phyloP scores from a whole-genome alignment of 2,113 vertebrate species.

The Scomber colias region DNA sequence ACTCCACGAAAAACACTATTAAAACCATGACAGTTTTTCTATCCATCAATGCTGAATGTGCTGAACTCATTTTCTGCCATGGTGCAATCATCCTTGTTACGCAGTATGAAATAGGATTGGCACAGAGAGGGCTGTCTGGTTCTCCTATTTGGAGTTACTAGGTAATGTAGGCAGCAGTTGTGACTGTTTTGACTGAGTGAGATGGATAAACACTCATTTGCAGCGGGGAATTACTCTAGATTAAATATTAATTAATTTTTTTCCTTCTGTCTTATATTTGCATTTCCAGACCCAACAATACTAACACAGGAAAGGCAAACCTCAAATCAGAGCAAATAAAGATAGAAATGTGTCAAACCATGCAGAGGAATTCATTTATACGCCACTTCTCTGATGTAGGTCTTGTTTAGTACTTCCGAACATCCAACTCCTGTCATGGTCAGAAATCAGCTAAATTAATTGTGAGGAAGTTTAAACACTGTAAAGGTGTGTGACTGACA shows the following conservation, averaged over 20 bases:
- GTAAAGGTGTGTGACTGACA: not conserved
- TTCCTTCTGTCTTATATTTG: slow-evolving; percentile 35
- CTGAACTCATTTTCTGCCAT: slow-evolving; percentile 62
- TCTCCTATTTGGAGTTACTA: slow-evolving; percentile 35
- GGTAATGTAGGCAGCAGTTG: slow-evolving; percentile 52
- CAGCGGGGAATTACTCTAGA: slow-evolving; percentile 39
- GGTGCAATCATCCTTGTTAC: slow-evolving; percentile 62
- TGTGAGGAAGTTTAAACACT: slow-evolving; percentile 17
- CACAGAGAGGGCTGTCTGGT: slow-evolving; percentile 56
- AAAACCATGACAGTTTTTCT: slow-evolving; percentile 58
- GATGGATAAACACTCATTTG: slow-evolving; percentile 58
- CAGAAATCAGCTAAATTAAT: slow-evolving; percentile 3
- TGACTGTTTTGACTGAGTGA: slow-evolving; percentile 54
- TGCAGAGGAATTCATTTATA: slow-evolving; percentile 4
- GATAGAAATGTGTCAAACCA: slow-evolving; percentile 4
- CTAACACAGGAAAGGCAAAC: slow-evolving; percentile 8
- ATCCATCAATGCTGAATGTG: slow-evolving; percentile 48
- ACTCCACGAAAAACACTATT: slow-evolving; percentile 46
- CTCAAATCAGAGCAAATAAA: slow-evolving; percentile 10
- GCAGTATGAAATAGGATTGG: slow-evolving; percentile 74
- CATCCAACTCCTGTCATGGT: not conserved
- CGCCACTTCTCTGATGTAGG: slow-evolving; percentile 3
- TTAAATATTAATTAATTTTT: slow-evolving; percentile 60
- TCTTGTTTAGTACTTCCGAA: slow-evolving; percentile 4
- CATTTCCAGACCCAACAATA: slow-evolving; percentile 31